Conservation (phyloP, 92 coral and sea anemone genomes). For the Palythoa caribaeorum region DNA sequence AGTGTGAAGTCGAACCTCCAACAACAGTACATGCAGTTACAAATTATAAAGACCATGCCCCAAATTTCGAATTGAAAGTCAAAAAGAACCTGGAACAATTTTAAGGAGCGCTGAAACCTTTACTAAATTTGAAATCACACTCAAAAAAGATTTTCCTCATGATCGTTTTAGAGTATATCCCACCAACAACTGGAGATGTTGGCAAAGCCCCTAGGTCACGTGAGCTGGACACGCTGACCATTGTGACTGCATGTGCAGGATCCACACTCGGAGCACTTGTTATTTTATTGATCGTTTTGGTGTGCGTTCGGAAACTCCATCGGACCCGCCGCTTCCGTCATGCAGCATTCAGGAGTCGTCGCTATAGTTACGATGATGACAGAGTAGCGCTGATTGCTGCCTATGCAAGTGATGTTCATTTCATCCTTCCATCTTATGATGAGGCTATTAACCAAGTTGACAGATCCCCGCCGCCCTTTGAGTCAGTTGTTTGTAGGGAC, state of each 20-base stretch:
- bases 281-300: conserved; percentile 76
- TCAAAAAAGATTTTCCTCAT: not conserved
- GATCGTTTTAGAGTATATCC: not conserved
- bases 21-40: no score
- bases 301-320: conserved; percentile 90
- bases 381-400: conserved; percentile 88
- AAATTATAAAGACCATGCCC: no score
- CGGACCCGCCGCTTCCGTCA: conserved; percentile 87
- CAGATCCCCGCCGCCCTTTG: conserved; percentile 90
- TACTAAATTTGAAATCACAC: not conserved
- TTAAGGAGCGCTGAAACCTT: no score
- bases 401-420: conserved; percentile 86
- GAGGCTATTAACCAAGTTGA: conserved; percentile 92
- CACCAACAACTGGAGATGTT: not conserved
- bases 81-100: no score
- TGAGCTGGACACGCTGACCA: conserved; percentile 90
- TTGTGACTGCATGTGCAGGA: conserved; percentile 95
- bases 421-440: conserved; percentile 94
- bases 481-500: conserved; percentile 63
- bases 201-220: not conserved
- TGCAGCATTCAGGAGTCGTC: conserved; percentile 69
- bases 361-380: conserved; percentile 91
- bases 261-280: conserved; percentile 94
- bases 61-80: no score
- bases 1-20: no score